Evolutionary conservation across 2,113 vertebrate genomes (phyloP), one percentile per base, ranked within the genome.

Genomic region (Heterochromis multidens): DNA sequence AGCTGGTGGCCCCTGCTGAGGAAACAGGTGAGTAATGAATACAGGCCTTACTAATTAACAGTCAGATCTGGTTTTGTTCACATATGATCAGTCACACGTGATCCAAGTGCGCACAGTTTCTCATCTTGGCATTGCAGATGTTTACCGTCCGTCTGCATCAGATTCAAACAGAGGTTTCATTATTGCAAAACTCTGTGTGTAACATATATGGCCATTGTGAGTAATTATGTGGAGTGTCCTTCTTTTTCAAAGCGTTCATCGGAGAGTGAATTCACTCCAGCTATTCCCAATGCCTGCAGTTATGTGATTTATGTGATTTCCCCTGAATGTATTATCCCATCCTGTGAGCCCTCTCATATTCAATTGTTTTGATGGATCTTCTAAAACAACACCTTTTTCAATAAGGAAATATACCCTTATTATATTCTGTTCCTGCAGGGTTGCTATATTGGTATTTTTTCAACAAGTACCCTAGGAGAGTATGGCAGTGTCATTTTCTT

Each of bases 331-430:
- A 79, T 86, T 29, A 80, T 76, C 77, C 84, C 65, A 62, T 93
- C 91, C 88, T 88, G 8, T 40, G 90, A 92, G 92, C 63, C 54
- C 57, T 76, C 91, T 94, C 78, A 77, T 90, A 91, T 92, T 93
- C 91, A 90, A 89, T 95, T 93, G 85, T 92, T 94, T 92, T 94
- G 93, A 93, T 94, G 94, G 92, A 94, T 94, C 87, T 88, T 87
- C 91, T 92, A 52, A 93, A 90, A 81, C 82, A 93, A 82, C 87
- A 88, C 88, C 77, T 82, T 91, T 93, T 90, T 91, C 91, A 94
- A 92, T 93, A 89, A 93, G 88, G 80, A 93, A 93, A 93, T 93
- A 82, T 57, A 78, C 80, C 49, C 79, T 92, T 88, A 91, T 90
- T 92, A 87, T 88, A 31, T 86, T 85, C 84, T 54, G 29, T 17